A percentile compares a stretch with the other conserved stretches of the same genome.
Conservation (phyloP, 2,797 vertebrate genomes). For the Sphenopsis melanotis region DNA sequence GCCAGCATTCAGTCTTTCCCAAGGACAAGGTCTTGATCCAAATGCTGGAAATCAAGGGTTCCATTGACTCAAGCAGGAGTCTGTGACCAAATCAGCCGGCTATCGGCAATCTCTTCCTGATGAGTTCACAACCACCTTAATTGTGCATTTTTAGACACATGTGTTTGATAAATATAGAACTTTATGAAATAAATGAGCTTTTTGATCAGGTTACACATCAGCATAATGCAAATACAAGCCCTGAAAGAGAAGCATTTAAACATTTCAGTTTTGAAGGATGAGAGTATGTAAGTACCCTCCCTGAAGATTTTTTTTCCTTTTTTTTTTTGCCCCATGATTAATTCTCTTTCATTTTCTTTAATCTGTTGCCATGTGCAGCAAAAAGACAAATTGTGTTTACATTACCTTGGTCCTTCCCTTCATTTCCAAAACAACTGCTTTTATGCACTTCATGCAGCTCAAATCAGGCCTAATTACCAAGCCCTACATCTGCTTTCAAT, state of each 20-base stretch:
- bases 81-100: not conserved
- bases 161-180: not conserved
- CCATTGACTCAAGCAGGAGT: not conserved
- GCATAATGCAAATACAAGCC: not conserved
- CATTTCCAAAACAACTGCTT: slow-evolving; percentile 73
- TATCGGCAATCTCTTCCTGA: not conserved
- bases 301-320: slow-evolving; percentile 50
- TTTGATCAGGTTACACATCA: not conserved
- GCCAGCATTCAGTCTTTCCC: not conserved
- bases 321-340: slow-evolving; percentile 66
- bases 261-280: slow-evolving; percentile 68
- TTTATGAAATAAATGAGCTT: not conserved
- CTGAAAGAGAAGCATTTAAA: slow-evolving; percentile 31
- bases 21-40: not conserved
- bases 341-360: slow-evolving; percentile 71
- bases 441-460: slow-evolving; percentile 56
- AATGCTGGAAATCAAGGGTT: not conserved
- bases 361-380: slow-evolving; percentile 70
- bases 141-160: not conserved
- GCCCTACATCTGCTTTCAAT: slow-evolving; percentile 80
- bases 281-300: slow-evolving; percentile 43
- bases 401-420: slow-evolving; percentile 63
- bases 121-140: not conserved
- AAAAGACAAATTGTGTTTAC: slow-evolving; percentile 79
- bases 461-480: slow-evolving; percentile 72